Evolutionary conservation across 2,113 vertebrate species (phyloP).

Genomic region (Piprites chloris): DNA sequence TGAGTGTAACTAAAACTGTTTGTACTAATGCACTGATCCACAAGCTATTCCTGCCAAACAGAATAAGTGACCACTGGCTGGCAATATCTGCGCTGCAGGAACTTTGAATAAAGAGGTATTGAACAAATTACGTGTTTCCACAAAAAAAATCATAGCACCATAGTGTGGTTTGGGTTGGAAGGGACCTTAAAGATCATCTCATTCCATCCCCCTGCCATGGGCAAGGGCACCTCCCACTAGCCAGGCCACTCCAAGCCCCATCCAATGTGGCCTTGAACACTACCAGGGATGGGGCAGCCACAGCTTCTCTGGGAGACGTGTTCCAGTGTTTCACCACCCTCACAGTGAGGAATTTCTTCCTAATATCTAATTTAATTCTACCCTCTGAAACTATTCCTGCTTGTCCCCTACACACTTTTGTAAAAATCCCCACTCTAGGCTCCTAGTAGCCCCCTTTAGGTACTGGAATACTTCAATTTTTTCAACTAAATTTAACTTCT

Average conservation of each 20-base stretch:
- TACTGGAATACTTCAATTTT: background rate
- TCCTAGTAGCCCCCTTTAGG: background rate
- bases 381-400: background rate
- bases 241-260: background rate
- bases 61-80: background rate
- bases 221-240: background rate
- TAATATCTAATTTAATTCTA: background rate
- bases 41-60: background rate
- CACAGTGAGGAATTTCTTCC: background rate
- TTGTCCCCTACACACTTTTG: background rate
- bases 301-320: background rate
- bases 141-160: background rate
- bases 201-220: background rate
- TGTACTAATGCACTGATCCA: background rate
- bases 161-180: background rate
- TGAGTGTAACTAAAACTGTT: background rate
- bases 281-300: background rate
- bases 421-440: background rate
- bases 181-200: background rate
- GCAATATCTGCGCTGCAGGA: background rate
- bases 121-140: background rate
- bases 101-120: background rate
- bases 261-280: background rate
- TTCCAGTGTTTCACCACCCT: background rate
- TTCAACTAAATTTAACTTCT: background rate